These are phyloP conservation scores for Lasioglossum pauxillum DNA, from an alignment of 2,888 invertebrate species.

Conservation along the genomic window DNA sequence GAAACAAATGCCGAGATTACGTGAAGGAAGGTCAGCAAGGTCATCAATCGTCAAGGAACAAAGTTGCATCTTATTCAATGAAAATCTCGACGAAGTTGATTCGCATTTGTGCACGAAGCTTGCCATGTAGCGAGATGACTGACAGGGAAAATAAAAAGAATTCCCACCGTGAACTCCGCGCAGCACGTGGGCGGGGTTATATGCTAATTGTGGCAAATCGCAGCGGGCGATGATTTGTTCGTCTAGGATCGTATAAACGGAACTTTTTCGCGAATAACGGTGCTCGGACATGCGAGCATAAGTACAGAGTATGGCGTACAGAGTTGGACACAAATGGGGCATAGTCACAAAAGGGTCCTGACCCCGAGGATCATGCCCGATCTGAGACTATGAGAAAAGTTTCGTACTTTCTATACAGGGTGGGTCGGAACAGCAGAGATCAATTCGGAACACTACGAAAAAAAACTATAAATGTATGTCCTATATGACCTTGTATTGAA, in stretches of 20 bases:
- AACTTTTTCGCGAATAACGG: conserved; percentile 51
- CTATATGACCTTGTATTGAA: background rate
- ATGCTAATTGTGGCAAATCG: conserved; percentile 59
- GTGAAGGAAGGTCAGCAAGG: background rate
- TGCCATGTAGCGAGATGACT: background rate
- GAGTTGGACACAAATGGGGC: background rate
- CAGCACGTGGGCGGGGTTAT: conserved; percentile 25
- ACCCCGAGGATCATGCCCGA: background rate
- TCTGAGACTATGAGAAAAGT: background rate
- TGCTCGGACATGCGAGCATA: conserved; percentile 41
- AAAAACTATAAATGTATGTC: background rate
- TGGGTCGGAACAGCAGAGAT: background rate
- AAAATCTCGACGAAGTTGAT: background rate
- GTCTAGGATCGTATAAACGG: conserved; percentile 41
- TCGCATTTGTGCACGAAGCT: background rate
- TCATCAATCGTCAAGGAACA: background rate
- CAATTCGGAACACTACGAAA: background rate
- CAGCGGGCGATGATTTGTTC: conserved; percentile 59
- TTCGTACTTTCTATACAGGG: background rate
- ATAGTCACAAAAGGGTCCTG: background rate
- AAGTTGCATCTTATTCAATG: background rate
- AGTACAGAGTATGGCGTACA: background rate
- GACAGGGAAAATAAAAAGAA: background rate
- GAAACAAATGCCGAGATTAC: background rate
- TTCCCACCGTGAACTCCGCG: background rate